Conservation (phyloP, 1,140 invertebrate genomes). For the Contarinia nasturtii region DNA sequence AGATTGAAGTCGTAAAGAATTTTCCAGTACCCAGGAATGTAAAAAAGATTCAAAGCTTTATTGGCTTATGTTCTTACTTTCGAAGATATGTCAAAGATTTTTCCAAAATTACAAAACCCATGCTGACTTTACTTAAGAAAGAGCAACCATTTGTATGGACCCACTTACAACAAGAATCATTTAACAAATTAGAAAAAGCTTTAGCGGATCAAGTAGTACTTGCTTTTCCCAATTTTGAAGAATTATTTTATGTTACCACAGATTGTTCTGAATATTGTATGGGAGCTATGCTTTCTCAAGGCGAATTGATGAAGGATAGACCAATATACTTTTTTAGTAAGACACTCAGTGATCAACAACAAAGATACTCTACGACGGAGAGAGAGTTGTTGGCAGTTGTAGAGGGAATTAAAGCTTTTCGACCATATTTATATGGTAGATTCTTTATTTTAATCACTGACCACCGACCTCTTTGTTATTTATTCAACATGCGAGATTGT, state of each 20-base stretch:
- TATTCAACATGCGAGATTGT: no score
- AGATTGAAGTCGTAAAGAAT: slow-evolving; percentile 8
- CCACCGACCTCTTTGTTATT: no score
- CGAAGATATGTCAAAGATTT: slow-evolving; percentile 12
- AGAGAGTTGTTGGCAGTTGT: no score
- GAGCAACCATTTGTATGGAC: slow-evolving; percentile 1
- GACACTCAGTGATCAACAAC: no score
- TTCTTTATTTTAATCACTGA: no score
- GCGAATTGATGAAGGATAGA: no score
- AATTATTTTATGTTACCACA: not conserved
- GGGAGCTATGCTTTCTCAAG: slow-evolving; percentile 7
- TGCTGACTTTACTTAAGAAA: slow-evolving; percentile 6
- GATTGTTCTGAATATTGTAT: slow-evolving; percentile 1
- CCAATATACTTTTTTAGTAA: no score
- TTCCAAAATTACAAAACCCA: slow-evolving; percentile 9
- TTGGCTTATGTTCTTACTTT: slow-evolving; percentile 8
- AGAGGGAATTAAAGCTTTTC: no score
- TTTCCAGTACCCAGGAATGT: slow-evolving; percentile 10
- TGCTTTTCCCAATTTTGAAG: not conserved
- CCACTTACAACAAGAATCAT: not conserved
- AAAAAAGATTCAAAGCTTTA: slow-evolving; percentile 11
- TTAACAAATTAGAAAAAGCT: not conserved
- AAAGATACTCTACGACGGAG: no score
- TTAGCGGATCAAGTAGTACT: not conserved
- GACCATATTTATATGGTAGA: no score